Evolutionary conservation across 1,140 invertebrate genomes (phyloP), one percentile per base, ranked within the genome.

Genomic region (Drosophila virilis): DNA sequence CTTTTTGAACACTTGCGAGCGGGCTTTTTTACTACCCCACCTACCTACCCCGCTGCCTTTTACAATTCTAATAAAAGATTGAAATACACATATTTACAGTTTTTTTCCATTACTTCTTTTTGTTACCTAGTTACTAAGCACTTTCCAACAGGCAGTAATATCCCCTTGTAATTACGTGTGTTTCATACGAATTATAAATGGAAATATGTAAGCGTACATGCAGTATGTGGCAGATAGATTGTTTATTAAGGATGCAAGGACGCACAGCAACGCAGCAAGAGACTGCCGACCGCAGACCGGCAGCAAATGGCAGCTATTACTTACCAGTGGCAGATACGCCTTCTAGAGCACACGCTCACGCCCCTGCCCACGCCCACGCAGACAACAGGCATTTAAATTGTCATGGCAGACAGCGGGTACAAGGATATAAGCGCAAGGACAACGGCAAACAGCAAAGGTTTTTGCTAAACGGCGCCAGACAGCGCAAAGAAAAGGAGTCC

Each of bases 331-430:
- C 60, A 64, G 50, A 8, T 42, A 17, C 54, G 38, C 13, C 40
- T 12, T 9, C 8, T n/a, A 42, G 38, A 43, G 7, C 37, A 13
- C 40, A 54, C 42, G 35, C 46, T 69, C n/a, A 45, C 42, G 13
- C n/a, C 35, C 28, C 58, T 42, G 13, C 43, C 17, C 48, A 15
- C 33, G 60, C 62, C 51, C 45, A 51, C 74, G 54, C 65, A 76
- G 78, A 82, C 75, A 76, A 76, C 78, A 82, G 83, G 72, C 83
- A 88, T 86, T 86, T 88, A 86, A 86, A 86, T 86, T 86, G 82
- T 86, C 83, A 74, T 78, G 82, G 82, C 70, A 72, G 71, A 67
- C 69, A 80, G 75, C 35, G 55, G 45, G 52, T 45, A 71, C 75
- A 82, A 82, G 75, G 72, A 78, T 77, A 60, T 12, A 12, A 54